Percentiles rank a stretch among this genome's conserved stretches.
These are phyloP conservation scores for Molothrus ater DNA, from an alignment of 2,797 vertebrate species.

Conservation along the genomic window DNA sequence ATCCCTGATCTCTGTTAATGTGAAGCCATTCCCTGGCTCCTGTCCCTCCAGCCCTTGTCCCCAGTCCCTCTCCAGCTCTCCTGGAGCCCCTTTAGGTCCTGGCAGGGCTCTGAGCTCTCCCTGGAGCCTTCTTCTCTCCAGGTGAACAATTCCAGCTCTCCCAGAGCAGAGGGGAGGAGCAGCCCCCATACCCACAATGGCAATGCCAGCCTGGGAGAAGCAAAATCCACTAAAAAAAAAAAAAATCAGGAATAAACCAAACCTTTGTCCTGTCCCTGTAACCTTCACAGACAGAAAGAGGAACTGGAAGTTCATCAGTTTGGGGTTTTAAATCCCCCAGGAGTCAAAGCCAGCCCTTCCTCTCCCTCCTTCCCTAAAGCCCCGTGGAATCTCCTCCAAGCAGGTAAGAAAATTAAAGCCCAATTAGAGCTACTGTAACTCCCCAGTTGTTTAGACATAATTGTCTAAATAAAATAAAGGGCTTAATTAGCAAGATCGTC, in stretches of 20 bases:
- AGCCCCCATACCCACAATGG: not conserved
- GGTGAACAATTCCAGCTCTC: not conserved
- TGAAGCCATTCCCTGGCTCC: not conserved
- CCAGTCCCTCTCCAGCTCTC: not conserved
- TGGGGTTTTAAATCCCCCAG: not conserved
- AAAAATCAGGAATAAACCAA: not conserved
- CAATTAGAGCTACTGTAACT: slow-evolving; percentile 31
- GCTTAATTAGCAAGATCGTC: slow-evolving; percentile 38
- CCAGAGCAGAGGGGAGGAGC: not conserved
- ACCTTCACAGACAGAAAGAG: not conserved
- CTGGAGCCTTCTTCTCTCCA: not conserved
- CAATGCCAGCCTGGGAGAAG: not conserved
- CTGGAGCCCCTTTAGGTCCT: not conserved
- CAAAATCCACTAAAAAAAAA: not conserved
- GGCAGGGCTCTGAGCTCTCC: not conserved
- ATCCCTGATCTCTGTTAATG: accelerated
- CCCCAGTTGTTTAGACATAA: slow-evolving; percentile 17
- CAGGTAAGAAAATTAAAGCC: slow-evolving; percentile 9
- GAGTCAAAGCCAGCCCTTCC: not conserved
- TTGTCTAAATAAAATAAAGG: slow-evolving; percentile 61
- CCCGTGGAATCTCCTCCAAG: not conserved
- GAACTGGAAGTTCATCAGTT: not conserved
- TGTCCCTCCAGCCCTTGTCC: not conserved
- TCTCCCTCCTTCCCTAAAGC: not conserved
- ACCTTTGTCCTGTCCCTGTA: too few species aligned